These are phyloP conservation scores for Ibidorhyncha struthersii DNA, from an alignment of 2,113 vertebrate species.

Conservation along the genomic window DNA sequence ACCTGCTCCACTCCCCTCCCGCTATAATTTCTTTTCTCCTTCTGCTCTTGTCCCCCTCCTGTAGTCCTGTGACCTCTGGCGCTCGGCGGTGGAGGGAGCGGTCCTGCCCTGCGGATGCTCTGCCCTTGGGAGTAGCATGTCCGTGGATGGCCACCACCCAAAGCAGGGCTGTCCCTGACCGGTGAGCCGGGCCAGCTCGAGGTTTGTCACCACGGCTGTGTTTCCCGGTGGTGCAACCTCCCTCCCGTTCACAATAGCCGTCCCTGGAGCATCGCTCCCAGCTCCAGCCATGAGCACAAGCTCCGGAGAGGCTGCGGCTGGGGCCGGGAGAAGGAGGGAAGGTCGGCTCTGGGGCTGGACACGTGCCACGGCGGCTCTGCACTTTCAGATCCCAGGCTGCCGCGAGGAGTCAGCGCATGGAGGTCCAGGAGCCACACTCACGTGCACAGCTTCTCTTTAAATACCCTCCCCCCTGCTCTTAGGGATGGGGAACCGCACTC, in stretches of 20 bases:
- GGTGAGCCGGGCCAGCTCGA: neutral
- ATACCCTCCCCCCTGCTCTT: neutral
- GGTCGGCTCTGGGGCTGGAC: neutral
- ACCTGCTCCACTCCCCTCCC: neutral
- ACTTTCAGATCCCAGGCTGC: neutral
- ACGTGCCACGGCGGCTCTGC: accelerated
- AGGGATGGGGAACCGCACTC: accelerated
- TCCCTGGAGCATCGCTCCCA: neutral
- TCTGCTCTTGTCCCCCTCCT: neutral
- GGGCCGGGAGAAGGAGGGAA: neutral
- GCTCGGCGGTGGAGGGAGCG: accelerated
- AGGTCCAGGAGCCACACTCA: accelerated
- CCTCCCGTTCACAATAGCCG: accelerated
- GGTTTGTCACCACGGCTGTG: accelerated
- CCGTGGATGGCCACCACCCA: neutral
- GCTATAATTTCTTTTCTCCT: neutral
- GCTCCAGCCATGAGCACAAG: neutral
- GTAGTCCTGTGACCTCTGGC: neutral
- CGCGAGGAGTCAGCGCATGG: accelerated
- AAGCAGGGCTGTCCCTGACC: neutral
- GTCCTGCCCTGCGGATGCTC: neutral
- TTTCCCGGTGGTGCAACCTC: neutral
- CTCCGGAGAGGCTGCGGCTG: accelerated
- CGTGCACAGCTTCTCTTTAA: neutral
- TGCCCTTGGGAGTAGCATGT: neutral